Evolutionary conservation across 2,797 vertebrate species (phyloP).

Genomic region (Sebastes elongatus): DNA sequence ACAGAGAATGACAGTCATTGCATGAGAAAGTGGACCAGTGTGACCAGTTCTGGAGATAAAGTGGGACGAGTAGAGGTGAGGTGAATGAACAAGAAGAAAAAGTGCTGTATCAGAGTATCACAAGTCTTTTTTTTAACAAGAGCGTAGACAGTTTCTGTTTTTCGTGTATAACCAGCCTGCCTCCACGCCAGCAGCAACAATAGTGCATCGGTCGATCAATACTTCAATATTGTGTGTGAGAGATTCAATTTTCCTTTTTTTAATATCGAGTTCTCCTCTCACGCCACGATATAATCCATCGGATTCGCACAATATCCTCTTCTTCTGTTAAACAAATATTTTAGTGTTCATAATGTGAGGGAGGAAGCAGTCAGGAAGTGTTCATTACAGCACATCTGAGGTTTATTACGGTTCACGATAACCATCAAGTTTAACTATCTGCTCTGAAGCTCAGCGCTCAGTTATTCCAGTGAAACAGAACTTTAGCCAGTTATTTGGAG

Average conservation of each 20-base stretch:
- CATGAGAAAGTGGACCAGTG: slow-evolving; percentile 30
- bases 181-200: slow-evolving; percentile 37
- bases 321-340: slow-evolving; percentile 7
- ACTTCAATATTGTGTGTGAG: slow-evolving; percentile 55
- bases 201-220: slow-evolving; percentile 50
- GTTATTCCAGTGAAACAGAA: background rate
- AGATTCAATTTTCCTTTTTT: slow-evolving; percentile 30
- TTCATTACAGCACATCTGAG: background rate
- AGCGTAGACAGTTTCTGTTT: slow-evolving; percentile 1
- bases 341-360: slow-evolving; percentile 2
- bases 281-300: slow-evolving; percentile 9
- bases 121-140: background rate
- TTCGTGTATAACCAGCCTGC: slow-evolving; percentile 26
- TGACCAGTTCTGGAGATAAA: background rate
- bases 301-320: slow-evolving; percentile 23
- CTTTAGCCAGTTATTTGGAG: background rate
- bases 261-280: slow-evolving; percentile 34
- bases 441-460: background rate
- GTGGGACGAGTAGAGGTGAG: background rate
- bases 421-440: background rate
- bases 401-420: background rate
- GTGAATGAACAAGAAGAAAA: background rate
- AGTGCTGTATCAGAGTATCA: background rate
- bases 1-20: background rate
- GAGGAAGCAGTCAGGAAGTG: slow-evolving; percentile 11